A percentile compares a stretch with the other conserved stretches of the same genome.
These are phyloP conservation scores for Pseudachorutes palmiensis DNA, from an alignment of 1,140 invertebrate genomes.

Conservation along the genomic window DNA sequence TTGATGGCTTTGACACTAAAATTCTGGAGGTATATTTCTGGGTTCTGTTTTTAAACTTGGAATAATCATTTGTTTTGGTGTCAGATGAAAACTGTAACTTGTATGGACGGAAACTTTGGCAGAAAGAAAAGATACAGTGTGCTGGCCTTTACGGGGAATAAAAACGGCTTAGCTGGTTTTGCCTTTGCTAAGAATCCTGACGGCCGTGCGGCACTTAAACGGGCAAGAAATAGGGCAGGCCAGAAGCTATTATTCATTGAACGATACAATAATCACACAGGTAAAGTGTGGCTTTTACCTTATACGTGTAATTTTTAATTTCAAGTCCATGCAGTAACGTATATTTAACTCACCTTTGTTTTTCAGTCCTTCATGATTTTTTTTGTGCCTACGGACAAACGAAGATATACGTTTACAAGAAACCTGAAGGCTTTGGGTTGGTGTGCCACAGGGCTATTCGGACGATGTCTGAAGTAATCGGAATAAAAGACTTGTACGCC, in stretches of 20 bases:
- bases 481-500: conserved; percentile 84
- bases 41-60: not conserved
- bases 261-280: conserved; percentile 71
- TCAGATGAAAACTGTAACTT: conserved; percentile 58
- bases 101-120: conserved; percentile 80
- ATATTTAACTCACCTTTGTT: no score
- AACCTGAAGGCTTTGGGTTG: conserved; percentile 78
- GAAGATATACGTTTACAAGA: conserved; percentile 78
- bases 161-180: conserved; percentile 77
- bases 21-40: conserved; percentile 58
- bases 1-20: conserved; percentile 79
- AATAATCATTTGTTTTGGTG: not conserved
- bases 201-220: conserved; percentile 54
- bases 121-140: conserved; percentile 57
- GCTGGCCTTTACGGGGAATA: conserved; percentile 78
- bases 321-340: no score
- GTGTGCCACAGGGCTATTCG: conserved; percentile 76
- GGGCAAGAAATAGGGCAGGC: conserved; percentile 75
- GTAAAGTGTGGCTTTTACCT: no score
- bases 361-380: conserved; percentile 82
- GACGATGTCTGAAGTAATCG: conserved; percentile 79
- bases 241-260: conserved; percentile 76
- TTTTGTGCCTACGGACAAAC: conserved; percentile 74
- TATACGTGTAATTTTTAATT: no score
- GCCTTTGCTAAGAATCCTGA: conserved; percentile 61